Base-by-base conservation (phyloP, 1,140 invertebrate species). In the Physella acuta region DNA sequence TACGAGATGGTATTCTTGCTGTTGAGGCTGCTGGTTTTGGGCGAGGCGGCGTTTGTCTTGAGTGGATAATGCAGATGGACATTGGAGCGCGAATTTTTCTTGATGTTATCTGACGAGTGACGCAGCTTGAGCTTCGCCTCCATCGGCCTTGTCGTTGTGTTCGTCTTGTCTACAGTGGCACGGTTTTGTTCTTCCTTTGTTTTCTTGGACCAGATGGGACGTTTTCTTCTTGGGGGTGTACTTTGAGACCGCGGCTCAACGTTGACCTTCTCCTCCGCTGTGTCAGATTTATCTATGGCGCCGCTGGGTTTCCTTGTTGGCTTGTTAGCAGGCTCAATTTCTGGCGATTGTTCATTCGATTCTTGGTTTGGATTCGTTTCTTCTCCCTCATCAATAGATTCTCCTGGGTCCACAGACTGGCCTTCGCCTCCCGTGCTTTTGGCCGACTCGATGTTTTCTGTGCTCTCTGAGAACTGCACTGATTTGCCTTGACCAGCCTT, bases 381-480 rank as follows among this genome's bases (percentile, higher is more conserved):
- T 28, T 44, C 60, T 11, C n/a, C 17, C 5, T 3, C 60, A 16
- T 36, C 26, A 16, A 8, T 37, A 8, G 33, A 26, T 56, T 11
- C 53, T n/a, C 4, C 17, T 3, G 11, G 11, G 8, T 34, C 3
- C n/a, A n/a, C n/a, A n/a, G n/a, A n/a, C n/a, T 14, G n/a, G 11
- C 11, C 44, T 14, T 49, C 44, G 44, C 11, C 44, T n/a, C n/a
- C 11, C n/a, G n/a, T n/a, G n/a, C n/a, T n/a, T 62, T 44, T 37
- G 1, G n/a, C 24, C 20, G 62, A 30, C 28, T 64, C 62, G 14
- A 39, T 39, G 17, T 64, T 33, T 53, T 64, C 44, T 24, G 26
- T 64, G 24, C 62, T 64, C 17, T 64, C 62, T 14, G 62, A 64
- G 30, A 64, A 64, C 49, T 64, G 62, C 11, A 64, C 62, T 2